Conservation (phyloP, 1,140 invertebrate genomes). For the Rhopalosiphum maidis region DNA sequence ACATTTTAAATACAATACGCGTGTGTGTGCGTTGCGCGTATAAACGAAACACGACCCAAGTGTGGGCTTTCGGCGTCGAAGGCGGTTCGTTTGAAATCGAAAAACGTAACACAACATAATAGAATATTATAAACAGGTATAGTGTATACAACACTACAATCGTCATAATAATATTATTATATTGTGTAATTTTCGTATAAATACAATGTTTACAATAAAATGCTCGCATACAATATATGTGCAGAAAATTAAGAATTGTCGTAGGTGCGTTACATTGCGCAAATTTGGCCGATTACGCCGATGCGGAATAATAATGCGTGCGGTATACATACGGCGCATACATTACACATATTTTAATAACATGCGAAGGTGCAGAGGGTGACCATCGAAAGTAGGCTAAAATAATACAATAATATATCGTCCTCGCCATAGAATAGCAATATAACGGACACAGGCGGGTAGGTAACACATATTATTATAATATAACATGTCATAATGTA, state of each 20-base stretch:
- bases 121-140: neutral
- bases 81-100: neutral
- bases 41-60: neutral
- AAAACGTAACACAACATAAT: neutral
- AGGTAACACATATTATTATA: neutral
- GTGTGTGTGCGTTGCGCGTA: neutral
- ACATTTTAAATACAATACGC: neutral
- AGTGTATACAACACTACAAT: neutral
- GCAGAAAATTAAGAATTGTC: neutral
- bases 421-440: neutral
- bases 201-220: neutral
- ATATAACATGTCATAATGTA: neutral
- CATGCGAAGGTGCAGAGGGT: neutral
- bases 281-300: neutral
- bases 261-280: neutral
- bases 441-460: neutral
- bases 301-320: neutral
- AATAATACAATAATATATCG: neutral
- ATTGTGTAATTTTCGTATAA: neutral
- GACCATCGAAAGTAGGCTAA: conserved; percentile 36
- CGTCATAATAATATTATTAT: neutral
- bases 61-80: neutral
- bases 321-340: neutral
- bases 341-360: neutral
- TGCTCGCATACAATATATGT: neutral